Evolutionary conservation across 2,888 invertebrate species (phyloP).

Genomic region (Rhagophthalmus giganteus): DNA sequence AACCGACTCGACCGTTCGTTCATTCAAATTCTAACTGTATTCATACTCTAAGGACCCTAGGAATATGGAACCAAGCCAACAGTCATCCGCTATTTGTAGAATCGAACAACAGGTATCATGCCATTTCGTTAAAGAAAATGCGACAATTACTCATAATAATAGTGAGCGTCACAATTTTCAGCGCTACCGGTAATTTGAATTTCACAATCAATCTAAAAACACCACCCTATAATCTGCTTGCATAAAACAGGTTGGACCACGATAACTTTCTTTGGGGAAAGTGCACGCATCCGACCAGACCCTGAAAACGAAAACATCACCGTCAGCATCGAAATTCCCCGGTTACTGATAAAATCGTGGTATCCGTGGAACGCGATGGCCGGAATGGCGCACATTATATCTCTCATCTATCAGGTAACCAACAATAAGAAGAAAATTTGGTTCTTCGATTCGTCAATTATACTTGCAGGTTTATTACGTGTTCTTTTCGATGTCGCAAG

Average conservation of each 20-base stretch:
- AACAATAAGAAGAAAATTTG: too few species aligned
- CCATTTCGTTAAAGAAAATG: constrained; percentile 74
- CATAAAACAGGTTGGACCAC: constrained; percentile 73
- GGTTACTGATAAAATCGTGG: constrained; percentile 74
- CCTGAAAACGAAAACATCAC: constrained; percentile 73
- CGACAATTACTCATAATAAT: constrained; percentile 71
- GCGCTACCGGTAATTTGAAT: constrained; percentile 65
- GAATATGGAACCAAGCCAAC: constrained; percentile 83
- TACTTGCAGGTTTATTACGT: constrained; percentile 52
- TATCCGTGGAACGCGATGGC: constrained; percentile 78
- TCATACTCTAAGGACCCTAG: constrained; percentile 63
- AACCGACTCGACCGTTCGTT: too few species aligned
- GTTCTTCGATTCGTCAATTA: too few species aligned
- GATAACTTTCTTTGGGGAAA: constrained; percentile 80
- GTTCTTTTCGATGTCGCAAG: constrained; percentile 52
- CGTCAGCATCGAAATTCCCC: constrained; percentile 68
- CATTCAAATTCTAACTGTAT: too few species aligned
- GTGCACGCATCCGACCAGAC: constrained; percentile 67
- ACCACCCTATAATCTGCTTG: too few species aligned
- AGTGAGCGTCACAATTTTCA: constrained; percentile 62
- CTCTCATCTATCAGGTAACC: constrained; percentile 67
- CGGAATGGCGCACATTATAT: constrained; percentile 68
- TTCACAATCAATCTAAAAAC: too few species aligned
- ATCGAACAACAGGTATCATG: constrained; percentile 72
- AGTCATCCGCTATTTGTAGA: constrained; percentile 83